Conservation (phyloP, 2,113 vertebrate genomes). For the Indicator maculatus region DNA sequence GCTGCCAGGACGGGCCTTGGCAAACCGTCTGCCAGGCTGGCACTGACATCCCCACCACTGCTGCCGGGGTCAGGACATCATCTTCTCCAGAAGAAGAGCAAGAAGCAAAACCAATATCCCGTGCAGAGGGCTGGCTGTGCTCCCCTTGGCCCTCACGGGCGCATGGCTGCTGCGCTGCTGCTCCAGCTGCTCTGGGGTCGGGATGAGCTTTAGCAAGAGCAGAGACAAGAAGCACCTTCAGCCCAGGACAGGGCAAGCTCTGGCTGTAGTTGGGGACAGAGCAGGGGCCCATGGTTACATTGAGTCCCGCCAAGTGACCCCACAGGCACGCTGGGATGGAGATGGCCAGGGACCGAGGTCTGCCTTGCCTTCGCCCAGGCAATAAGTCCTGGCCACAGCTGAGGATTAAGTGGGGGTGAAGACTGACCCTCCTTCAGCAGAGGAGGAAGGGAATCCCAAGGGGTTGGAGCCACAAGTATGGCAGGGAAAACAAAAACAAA, state of each 20-base stretch:
- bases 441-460: not conserved
- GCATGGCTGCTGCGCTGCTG: not conserved
- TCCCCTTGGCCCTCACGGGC: not conserved
- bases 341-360: not conserved
- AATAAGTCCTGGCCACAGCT: not conserved
- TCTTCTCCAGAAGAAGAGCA: not conserved
- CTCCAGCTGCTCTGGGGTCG: not conserved
- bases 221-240: not conserved
- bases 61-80: not conserved
- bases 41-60: not conserved
- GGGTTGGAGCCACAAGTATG: conserved; percentile 39
- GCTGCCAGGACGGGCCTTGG: not conserved
- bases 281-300: rapidly evolving
- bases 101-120: not conserved
- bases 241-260: not conserved
- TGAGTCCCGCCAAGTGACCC: not conserved
- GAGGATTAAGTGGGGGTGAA: conserved; percentile 23
- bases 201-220: not conserved
- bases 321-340: rapidly evolving
- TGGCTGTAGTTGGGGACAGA: not conserved
- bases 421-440: not conserved
- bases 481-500: conserved; percentile 59
- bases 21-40: not conserved
- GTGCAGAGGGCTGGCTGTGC: not conserved
- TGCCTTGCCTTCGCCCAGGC: not conserved